These are phyloP conservation scores for Montipora sp. DNA, from an alignment of 64 coral and sea anemone genomes.

Conservation along the genomic window DNA sequence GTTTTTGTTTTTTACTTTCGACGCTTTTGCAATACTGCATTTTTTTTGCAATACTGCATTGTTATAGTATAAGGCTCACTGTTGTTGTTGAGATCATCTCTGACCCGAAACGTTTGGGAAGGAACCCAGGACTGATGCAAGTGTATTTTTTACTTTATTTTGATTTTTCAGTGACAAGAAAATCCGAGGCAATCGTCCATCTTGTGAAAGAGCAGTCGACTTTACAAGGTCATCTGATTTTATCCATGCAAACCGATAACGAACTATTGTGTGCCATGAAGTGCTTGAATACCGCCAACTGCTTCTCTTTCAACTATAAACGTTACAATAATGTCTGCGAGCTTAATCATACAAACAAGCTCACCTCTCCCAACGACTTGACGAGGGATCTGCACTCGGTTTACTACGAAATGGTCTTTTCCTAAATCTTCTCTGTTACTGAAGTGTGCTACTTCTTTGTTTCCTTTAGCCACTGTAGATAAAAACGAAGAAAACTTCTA, in stretches of 20 bases:
- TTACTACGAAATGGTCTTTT: conserved; percentile 43
- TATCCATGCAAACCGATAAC: not conserved
- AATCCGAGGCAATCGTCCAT: conserved; percentile 27
- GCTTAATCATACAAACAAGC: conserved; percentile 26
- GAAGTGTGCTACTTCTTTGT: no score
- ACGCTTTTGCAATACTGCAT: no score
- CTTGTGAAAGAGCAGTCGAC: not conserved
- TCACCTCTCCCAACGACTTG: conserved; percentile 4
- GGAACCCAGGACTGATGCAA: no score
- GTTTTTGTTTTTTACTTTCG: no score
- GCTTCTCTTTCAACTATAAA: conserved; percentile 38
- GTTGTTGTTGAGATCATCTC: no score
- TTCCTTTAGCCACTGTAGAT: no score
- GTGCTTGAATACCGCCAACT: conserved; percentile 16
- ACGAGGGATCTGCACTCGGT: not conserved
- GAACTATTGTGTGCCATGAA: conserved; percentile 14
- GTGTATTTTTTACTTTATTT: not conserved
- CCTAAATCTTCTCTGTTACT: not conserved
- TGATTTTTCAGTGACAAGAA: conserved; percentile 2
- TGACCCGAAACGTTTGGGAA: no score
- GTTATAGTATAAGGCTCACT: no score
- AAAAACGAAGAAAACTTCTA: no score
- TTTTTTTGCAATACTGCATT: no score
- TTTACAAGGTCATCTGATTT: conserved; percentile 24
- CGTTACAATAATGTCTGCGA: not conserved